Evolutionary conservation across 2,888 invertebrate species (phyloP).

Genomic region (Lottia gigantea): DNA sequence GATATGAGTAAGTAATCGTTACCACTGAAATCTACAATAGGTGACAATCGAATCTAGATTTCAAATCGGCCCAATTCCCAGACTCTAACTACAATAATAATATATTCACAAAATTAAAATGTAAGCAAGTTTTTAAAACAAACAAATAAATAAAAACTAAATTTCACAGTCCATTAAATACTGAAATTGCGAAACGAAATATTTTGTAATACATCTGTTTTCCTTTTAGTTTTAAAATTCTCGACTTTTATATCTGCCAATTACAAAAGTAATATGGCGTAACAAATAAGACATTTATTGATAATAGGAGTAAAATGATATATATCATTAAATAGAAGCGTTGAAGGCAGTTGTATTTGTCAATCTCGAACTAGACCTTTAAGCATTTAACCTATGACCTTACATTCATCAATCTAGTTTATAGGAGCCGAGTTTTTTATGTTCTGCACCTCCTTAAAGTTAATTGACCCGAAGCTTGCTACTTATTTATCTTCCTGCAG

Average conservation of each 20-base stretch:
- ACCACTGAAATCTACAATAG: too few species aligned
- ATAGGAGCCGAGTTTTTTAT: neutral
- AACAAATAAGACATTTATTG: neutral
- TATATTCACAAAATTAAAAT: too few species aligned
- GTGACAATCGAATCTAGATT: too few species aligned
- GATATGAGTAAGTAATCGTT: too few species aligned
- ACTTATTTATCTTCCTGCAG: neutral
- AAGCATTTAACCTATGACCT: conserved; percentile 6
- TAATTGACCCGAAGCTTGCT: conserved; percentile 1
- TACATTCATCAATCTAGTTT: conserved; percentile 1
- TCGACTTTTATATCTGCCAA: neutral
- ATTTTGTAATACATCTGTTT: conserved; percentile 6
- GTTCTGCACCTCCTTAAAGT: neutral
- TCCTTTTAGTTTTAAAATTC: neutral
- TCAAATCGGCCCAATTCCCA: too few species aligned
- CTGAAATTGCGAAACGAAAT: conserved; percentile 7
- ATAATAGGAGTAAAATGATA: neutral
- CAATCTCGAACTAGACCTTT: neutral
- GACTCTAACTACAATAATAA: too few species aligned
- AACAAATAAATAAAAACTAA: neutral
- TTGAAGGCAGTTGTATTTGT: neutral
- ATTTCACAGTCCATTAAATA: conserved; percentile 1
- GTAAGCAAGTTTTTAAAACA: too few species aligned
- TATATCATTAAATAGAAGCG: neutral
- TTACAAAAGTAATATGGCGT: conserved; percentile 6